Base-by-base conservation (phyloP, 2,888 invertebrate species). In the Pemphredon lugubris region DNA sequence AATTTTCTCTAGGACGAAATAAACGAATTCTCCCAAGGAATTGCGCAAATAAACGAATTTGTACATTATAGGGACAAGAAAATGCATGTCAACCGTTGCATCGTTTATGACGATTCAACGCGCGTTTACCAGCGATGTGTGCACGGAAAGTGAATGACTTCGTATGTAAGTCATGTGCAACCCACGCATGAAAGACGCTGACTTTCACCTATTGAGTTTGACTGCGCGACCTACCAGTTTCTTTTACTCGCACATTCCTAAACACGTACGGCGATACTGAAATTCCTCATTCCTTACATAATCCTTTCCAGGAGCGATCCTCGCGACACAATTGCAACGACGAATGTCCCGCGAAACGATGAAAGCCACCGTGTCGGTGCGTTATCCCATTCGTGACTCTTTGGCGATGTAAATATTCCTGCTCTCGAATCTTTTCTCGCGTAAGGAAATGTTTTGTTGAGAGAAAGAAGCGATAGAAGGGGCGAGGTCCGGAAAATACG, bases 161-260 rank as follows among this genome's bases (percentile, higher is more conserved):
- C 34, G 51, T 32, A 16, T 50, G 14, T 7, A 40, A 59, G 55
- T 55, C 42, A 44, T 30, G 58, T 30, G 45, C 65, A 30, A 42
- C 75, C 79, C 61, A 81, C 79, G 75, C 79, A 57, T 59, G 58
- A 78, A 67, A 75, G 75, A 70, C 50, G 55, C 61, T 59, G 64
- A 75, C 79, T 79, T 79, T 79, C 81, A 75, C 81, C 69, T 54
- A 78, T 70, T 42, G 47, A 44, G 72, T 51, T 73, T 45, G 44
- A 20, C 30, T 30, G 44, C 26, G 20, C 64, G 61, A 32, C 48
- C 57, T 59, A 72, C 64, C 9, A 16, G 57, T 59, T 75, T 61
- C 57, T 45, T 47, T n/a, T 37, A 18, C 30, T 42, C 1, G 40
- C 37, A 30, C 71, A 71, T 71, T 75, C 63, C 39, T 48, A 55